phyloP scores from a whole-genome alignment of 2,888 invertebrate genomes.

The Drosophila stalkeri region DNA sequence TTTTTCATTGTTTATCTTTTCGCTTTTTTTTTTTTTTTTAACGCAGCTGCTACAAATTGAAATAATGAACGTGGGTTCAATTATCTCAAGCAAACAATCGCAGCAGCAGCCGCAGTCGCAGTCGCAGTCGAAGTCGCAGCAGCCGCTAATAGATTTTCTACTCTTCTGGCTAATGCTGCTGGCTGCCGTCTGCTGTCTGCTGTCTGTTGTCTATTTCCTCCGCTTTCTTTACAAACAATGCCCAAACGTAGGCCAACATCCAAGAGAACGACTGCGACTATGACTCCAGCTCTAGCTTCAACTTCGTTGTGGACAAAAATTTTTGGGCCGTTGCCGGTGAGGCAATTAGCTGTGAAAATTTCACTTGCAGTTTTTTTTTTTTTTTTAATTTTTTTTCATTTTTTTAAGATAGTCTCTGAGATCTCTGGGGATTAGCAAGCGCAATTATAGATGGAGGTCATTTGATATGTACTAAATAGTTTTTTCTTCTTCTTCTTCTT shows the following conservation, averaged over 20 bases:
- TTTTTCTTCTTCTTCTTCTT: neutral
- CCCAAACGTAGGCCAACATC: slow-evolving; percentile 46
- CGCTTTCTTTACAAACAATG: slow-evolving; percentile 77
- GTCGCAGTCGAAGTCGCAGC: slow-evolving; percentile 7
- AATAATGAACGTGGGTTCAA: slow-evolving; percentile 81
- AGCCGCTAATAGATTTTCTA: slow-evolving; percentile 78
- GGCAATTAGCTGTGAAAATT: slow-evolving; percentile 77
- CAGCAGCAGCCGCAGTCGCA: slow-evolving; percentile 34
- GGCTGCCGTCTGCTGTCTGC: neutral
- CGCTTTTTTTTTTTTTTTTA: slow-evolving; percentile 25
- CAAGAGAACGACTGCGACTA: slow-evolving; percentile 26
- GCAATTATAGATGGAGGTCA: slow-evolving; percentile 77
- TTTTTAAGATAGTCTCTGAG: slow-evolving; percentile 35
- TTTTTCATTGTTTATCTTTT: slow-evolving; percentile 18
- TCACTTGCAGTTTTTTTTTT: slow-evolving; percentile 70
- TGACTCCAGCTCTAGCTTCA: slow-evolving; percentile 2
- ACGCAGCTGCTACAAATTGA: slow-evolving; percentile 68
- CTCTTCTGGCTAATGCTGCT: slow-evolving; percentile 31
- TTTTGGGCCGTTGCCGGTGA: slow-evolving; percentile 58
- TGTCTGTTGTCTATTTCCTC: slow-evolving; percentile 20
- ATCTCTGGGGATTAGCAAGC: slow-evolving; percentile 73
- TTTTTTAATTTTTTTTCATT: neutral
- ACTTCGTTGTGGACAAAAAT: slow-evolving; percentile 42
- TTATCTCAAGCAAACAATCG: slow-evolving; percentile 78
- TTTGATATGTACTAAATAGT: slow-evolving; percentile 50